phyloP scores from a whole-genome alignment of 2,797 vertebrate species.

The Lacerta viridis region DNA sequence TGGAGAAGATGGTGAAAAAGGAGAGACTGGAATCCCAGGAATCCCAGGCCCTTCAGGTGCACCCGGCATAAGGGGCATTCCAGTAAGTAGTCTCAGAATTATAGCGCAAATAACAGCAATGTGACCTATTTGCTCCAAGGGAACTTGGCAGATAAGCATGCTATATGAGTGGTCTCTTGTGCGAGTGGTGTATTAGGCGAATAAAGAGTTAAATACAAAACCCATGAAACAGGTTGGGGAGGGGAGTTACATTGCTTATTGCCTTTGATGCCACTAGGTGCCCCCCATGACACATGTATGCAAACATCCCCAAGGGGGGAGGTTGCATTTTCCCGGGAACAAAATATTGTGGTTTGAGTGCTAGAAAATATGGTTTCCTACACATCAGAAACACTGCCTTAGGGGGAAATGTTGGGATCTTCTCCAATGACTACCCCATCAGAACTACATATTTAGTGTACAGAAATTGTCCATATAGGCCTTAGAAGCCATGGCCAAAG shows the following conservation, averaged over 20 bases:
- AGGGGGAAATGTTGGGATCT: not conserved
- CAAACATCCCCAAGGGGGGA: too few species aligned
- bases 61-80: conserved; percentile 87
- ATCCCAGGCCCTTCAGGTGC: conserved; percentile 82
- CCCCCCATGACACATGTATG: not conserved
- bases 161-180: not conserved
- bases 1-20: conserved; percentile 92
- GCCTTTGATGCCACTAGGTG: not conserved
- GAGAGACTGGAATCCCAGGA: conserved; percentile 86
- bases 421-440: not conserved
- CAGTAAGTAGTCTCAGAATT: conserved; percentile 80
- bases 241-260: not conserved
- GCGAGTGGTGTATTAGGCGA: not conserved
- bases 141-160: not conserved
- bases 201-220: not conserved
- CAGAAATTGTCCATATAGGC: not conserved
- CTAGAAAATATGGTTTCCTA: too few species aligned
- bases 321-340: not conserved
- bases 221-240: not conserved
- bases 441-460: not conserved
- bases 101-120: not conserved
- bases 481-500: conserved; percentile 1
- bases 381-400: not conserved
- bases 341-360: not conserved
- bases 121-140: not conserved